Percentiles rank a stretch among this genome's conserved stretches.
phyloP scores from a whole-genome alignment of 2,797 vertebrate genomes.

The Euphonia xanthogaster region DNA sequence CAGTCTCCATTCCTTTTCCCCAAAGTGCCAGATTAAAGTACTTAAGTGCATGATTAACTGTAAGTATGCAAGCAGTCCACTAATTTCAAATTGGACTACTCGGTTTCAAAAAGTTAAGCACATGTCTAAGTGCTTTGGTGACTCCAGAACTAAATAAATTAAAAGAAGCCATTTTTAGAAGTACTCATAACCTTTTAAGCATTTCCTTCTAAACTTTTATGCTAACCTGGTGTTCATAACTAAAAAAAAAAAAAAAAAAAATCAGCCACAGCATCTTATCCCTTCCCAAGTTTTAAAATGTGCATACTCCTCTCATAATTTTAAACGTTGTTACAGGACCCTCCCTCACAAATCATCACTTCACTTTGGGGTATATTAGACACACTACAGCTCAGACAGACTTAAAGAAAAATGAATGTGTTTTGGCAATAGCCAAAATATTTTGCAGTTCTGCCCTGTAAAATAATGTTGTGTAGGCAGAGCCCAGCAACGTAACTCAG shows the following conservation, averaged over 20 bases:
- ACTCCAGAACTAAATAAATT: constrained; percentile 54
- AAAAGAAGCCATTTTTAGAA: constrained; percentile 22
- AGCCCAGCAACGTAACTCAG: constrained; percentile 33
- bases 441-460: constrained; percentile 26
- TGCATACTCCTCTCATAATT: neutral
- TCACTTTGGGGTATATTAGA: neutral
- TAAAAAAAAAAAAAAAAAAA: neutral
- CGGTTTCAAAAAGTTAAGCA: constrained; percentile 44
- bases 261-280: neutral
- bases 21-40: constrained; percentile 57
- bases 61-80: constrained; percentile 50
- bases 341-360: neutral
- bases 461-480: constrained; percentile 23
- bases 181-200: neutral
- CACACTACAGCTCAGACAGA: neutral
- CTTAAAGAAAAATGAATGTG: constrained; percentile 8
- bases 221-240: neutral
- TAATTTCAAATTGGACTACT: constrained; percentile 52
- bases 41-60: constrained; percentile 51
- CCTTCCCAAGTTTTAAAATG: neutral
- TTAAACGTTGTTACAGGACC: neutral
- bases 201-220: neutral
- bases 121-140: constrained; percentile 40
- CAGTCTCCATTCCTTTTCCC: constrained; percentile 39
- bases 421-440: constrained; percentile 27